Evolutionary conservation across 2,113 vertebrate species (phyloP).

Genomic region (Cyanoderma ruficeps): DNA sequence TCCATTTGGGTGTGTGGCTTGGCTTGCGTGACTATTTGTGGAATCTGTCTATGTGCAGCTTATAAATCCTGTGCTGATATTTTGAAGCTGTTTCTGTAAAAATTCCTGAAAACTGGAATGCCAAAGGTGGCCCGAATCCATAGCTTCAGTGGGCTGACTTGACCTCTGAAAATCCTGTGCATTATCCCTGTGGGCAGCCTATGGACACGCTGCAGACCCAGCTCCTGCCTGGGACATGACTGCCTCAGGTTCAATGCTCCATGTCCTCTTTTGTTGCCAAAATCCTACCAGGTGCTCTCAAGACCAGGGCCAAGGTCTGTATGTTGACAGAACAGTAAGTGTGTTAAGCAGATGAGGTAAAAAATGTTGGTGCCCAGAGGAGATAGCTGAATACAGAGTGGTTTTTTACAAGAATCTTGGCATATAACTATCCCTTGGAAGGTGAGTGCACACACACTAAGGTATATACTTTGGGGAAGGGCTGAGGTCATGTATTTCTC

Average conservation of each 20-base stretch:
- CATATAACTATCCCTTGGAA: neutral
- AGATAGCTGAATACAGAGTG: neutral
- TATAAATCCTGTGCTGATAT: neutral
- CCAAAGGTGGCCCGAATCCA: neutral
- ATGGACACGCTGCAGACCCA: neutral
- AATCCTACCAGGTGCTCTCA: neutral
- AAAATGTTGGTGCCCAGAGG: neutral
- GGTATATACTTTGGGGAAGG: neutral
- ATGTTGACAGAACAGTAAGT: neutral
- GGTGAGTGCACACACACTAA: neutral
- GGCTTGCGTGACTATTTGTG: constrained; percentile 39
- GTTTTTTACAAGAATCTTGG: neutral
- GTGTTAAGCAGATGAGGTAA: neutral
- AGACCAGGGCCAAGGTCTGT: neutral
- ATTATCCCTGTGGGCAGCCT: neutral
- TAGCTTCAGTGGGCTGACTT: neutral
- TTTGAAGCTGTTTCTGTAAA: constrained; percentile 52
- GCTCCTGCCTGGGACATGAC: neutral
- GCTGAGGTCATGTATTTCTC: neutral
- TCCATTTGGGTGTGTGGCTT: constrained; percentile 51
- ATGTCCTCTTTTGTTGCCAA: neutral
- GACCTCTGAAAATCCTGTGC: neutral
- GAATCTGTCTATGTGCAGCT: constrained; percentile 41
- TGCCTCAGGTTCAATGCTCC: neutral
- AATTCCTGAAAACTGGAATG: neutral